Percentiles rank a stretch among this genome's conserved stretches.
Conservation (phyloP, 2,113 vertebrate genomes). For the Dicentrarchus labrax region DNA sequence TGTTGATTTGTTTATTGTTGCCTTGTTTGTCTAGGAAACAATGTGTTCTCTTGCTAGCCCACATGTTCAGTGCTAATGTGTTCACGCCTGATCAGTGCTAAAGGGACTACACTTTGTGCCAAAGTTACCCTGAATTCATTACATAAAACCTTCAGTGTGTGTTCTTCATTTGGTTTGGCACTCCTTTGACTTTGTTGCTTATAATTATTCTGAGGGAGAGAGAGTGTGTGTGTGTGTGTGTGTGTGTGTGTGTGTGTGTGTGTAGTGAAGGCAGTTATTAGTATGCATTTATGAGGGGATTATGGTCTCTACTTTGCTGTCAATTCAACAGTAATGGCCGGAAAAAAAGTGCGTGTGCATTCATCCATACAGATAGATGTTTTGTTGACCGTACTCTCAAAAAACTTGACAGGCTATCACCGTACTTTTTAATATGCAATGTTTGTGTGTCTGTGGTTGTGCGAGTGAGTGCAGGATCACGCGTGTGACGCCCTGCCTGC, state of each 20-base stretch:
- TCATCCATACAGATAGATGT: slow-evolving; percentile 31
- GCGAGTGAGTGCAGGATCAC: not conserved
- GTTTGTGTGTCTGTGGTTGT: slow-evolving; percentile 17
- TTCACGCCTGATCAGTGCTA: slow-evolving; percentile 25
- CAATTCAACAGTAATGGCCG: slow-evolving; percentile 12
- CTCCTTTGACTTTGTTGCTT: slow-evolving; percentile 21
- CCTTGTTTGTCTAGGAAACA: slow-evolving; percentile 16
- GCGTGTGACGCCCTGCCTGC: slow-evolving; percentile 12
- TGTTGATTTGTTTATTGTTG: slow-evolving; percentile 7
- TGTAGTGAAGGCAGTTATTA: slow-evolving; percentile 24
- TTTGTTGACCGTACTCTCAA: slow-evolving; percentile 31
- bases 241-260: slow-evolving; percentile 31
- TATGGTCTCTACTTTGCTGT: slow-evolving; percentile 30
- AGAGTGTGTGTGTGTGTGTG: slow-evolving; percentile 8
- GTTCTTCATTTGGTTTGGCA: slow-evolving; percentile 5
- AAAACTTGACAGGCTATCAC: slow-evolving; percentile 27
- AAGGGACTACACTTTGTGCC: slow-evolving; percentile 13
- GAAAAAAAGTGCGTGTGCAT: slow-evolving; percentile 11
- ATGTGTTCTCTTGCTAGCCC: not conserved
- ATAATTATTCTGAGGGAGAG: slow-evolving; percentile 20
- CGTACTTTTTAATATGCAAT: slow-evolving; percentile 20
- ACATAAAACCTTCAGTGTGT: slow-evolving; percentile 9
- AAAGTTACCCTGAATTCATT: slow-evolving; percentile 23
- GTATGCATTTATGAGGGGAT: slow-evolving; percentile 40
- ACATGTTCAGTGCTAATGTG: slow-evolving; percentile 8